Conservation (phyloP, 2,797 vertebrate genomes). For the Phrynocephalus vlangalii region DNA sequence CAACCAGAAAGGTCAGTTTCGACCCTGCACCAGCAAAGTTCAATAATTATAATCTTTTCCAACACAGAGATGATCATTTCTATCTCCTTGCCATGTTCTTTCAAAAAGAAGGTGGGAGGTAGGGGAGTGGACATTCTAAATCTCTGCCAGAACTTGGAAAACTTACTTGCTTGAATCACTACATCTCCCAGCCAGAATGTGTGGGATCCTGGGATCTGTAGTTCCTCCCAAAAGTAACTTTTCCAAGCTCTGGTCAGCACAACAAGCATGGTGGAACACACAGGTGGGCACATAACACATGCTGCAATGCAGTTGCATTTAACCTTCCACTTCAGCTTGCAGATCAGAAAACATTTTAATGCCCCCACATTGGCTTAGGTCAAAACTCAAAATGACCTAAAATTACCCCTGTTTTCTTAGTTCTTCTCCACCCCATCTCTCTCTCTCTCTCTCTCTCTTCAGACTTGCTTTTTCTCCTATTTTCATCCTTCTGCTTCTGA, state of each 20-base stretch:
- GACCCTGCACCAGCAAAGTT: too few relatives aligned
- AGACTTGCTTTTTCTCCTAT: background rate
- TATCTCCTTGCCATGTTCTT: too few relatives aligned
- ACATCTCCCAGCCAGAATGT: too few relatives aligned
- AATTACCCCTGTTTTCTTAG: background rate
- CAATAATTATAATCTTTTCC: too few relatives aligned
- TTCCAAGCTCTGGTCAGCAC: background rate
- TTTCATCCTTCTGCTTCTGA: background rate
- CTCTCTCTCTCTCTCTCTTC: background rate
- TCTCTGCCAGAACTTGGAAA: too few relatives aligned
- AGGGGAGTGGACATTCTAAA: too few relatives aligned
- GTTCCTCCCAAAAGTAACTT: background rate
- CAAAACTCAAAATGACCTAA: constrained; percentile 16
- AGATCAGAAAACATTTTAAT: background rate
- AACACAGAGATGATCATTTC: too few relatives aligned
- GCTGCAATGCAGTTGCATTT: background rate
- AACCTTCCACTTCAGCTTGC: background rate
- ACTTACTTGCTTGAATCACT: too few relatives aligned
- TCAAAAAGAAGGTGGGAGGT: too few relatives aligned
- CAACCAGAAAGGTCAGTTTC: too few relatives aligned
- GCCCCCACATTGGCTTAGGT: background rate
- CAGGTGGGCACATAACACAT: background rate
- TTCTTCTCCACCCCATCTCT: background rate
- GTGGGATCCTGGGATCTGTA: too few relatives aligned
- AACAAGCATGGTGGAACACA: background rate